A percentile compares a stretch with the other conserved stretches of the same genome.
These are phyloP conservation scores for Pangasius djambal DNA, from an alignment of 2,797 vertebrate genomes.

Conservation along the genomic window DNA sequence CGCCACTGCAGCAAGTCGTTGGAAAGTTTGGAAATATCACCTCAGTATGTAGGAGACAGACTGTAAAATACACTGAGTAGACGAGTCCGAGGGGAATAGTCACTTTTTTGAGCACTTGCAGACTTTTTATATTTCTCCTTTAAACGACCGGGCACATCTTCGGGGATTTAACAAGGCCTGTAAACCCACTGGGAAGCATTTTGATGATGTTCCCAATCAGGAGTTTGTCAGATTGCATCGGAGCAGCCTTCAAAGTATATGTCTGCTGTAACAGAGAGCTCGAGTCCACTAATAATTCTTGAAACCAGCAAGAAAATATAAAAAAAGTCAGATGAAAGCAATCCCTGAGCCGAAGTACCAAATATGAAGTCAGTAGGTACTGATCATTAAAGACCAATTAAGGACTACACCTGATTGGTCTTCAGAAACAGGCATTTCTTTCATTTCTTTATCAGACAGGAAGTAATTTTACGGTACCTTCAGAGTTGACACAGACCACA, in stretches of 20 bases:
- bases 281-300: neutral
- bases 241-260: neutral
- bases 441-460: neutral
- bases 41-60: neutral
- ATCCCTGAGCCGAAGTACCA: neutral
- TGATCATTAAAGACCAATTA: neutral
- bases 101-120: conserved; percentile 11
- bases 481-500: conserved; percentile 75
- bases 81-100: neutral
- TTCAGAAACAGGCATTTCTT: neutral
- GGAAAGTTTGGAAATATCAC: conserved; percentile 9
- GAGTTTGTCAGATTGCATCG: conserved; percentile 14
- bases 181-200: neutral
- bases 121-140: neutral
- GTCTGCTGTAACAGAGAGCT: neutral
- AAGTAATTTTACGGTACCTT: conserved; percentile 73
- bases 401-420: neutral
- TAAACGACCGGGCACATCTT: conserved; percentile 12
- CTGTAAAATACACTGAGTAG: neutral
- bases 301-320: neutral
- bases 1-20: neutral
- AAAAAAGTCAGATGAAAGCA: conserved; percentile 13
- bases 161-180: conserved; percentile 22
- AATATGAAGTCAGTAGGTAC: neutral
- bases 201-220: conserved; percentile 28